Percentiles rank a stretch among this genome's conserved stretches.
These are phyloP conservation scores for Anguilla pacifica DNA, from an alignment of 2,797 vertebrate genomes.

Conservation along the genomic window DNA sequence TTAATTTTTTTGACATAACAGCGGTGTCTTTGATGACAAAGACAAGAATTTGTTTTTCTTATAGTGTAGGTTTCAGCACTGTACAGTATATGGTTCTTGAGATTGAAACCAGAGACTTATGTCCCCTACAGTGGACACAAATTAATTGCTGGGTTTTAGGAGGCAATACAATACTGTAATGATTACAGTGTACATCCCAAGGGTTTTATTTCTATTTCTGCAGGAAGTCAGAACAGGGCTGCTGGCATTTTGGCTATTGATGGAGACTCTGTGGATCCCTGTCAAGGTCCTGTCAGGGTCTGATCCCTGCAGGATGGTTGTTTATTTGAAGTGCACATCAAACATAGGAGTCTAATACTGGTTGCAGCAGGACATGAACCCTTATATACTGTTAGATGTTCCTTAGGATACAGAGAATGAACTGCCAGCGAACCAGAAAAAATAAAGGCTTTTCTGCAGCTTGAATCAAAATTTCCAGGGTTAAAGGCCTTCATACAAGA, in stretches of 20 bases:
- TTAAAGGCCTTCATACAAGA: not conserved
- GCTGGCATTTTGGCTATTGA: not conserved
- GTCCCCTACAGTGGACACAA: too few relatives aligned
- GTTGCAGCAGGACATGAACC: not conserved
- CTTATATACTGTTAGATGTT: not conserved
- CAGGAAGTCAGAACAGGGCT: not conserved
- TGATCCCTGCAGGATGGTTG: slow-evolving; percentile 11
- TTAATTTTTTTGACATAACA: too few relatives aligned
- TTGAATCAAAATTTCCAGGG: not conserved
- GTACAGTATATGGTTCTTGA: too few relatives aligned
- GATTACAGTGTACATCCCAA: not conserved
- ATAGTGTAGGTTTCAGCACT: too few relatives aligned
- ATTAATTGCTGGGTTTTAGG: too few relatives aligned
- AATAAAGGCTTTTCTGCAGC: not conserved
- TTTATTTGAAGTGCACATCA: slow-evolving; percentile 41
- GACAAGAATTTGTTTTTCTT: too few relatives aligned
- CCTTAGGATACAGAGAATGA: slow-evolving; percentile 27
- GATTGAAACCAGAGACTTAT: too few relatives aligned
- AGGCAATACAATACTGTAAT: not conserved
- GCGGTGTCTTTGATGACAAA: too few relatives aligned
- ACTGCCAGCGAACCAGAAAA: slow-evolving; percentile 31
- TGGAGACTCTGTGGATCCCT: not conserved
- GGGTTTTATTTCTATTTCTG: not conserved
- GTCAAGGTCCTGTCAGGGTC: slow-evolving; percentile 1
- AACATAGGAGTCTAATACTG: slow-evolving; percentile 1